Percentiles rank a stretch among this genome's conserved stretches.
These are phyloP conservation scores for Ephydatia muelleri DNA, from an alignment of 37 sponge, comb jelly and placozoan genomes.

Conservation along the genomic window DNA sequence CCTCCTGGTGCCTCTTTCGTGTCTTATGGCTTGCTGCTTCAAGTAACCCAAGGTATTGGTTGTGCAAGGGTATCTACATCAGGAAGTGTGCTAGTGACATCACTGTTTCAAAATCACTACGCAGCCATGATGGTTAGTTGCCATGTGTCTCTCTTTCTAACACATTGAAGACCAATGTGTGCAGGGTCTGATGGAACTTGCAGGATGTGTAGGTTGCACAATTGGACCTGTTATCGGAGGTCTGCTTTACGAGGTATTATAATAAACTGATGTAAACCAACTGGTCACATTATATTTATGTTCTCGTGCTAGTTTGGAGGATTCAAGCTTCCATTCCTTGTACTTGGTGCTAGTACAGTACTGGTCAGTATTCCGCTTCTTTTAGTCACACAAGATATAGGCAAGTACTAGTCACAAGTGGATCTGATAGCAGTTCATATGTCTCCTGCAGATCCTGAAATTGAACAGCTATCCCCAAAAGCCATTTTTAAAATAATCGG, in stretches of 20 bases:
- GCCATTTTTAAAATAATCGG: neutral
- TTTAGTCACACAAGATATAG: neutral
- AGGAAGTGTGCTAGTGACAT: constrained; percentile 25
- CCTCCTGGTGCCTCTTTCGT: constrained; percentile 4
- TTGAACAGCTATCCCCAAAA: neutral
- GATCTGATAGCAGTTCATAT: neutral
- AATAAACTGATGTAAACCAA: neutral
- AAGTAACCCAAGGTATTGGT: constrained; percentile 53
- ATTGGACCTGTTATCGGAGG: constrained; percentile 60
- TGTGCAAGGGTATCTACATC: constrained; percentile 35
- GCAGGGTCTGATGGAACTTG: constrained; percentile 58
- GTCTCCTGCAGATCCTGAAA: neutral
- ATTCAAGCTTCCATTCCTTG: neutral
- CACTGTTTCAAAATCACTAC: constrained; percentile 20
- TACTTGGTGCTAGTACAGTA: neutral
- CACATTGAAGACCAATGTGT: neutral
- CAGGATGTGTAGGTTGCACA: constrained; percentile 44
- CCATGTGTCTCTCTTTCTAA: too few species aligned
- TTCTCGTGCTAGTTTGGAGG: neutral
- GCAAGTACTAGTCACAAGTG: neutral
- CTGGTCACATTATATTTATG: too few species aligned
- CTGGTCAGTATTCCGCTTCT: neutral
- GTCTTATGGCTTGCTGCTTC: constrained; percentile 9
- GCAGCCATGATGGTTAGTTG: constrained; percentile 16
- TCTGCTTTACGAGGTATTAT: constrained; percentile 39